Evolutionary conservation across 2,113 vertebrate species (phyloP), one percentile per base, ranked within the genome.

Genomic region (Orycteropus afer): DNA sequence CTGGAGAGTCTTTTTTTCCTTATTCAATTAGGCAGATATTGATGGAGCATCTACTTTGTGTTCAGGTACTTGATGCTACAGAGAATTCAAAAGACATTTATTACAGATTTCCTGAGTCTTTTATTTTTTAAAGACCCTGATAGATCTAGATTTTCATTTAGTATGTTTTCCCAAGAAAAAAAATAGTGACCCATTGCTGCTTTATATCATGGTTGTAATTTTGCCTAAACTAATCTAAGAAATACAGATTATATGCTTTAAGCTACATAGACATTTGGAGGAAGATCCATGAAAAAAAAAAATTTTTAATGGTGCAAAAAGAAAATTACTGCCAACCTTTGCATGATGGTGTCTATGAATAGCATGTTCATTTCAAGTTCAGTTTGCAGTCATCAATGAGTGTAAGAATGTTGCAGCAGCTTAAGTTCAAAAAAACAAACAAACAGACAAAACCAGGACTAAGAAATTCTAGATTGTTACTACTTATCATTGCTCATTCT

Each of bases 81-180:
- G 5, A 27, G 7, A 7, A 40, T 40, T 25, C 59, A 61, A 45
- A 37, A 45, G 8, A 74, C 5, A 42, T 84, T n/a, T 34, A 13
- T 82, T 53, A 34, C 15, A 53, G 55, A 45, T 61, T 63, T 6
- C 55, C 10, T 86, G 40, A 0, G 10, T 65, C 3, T 55, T 53
- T 71, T 49, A 40, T 18, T 78, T 51, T 42, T 37, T 42, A 76
- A 67, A 37, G n/a, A 42, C 27, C 29, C 29, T n/a, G 29, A 0
- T 76, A 5, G 53, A 82, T 34, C 10, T n/a, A 57, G 55, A 57
- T 90, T 92, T 93, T 86, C 51, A 76, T 78, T 90, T 69, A 88
- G 8, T 15, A 37, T 45, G 17, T 90, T 90, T 90, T 74, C n/a
- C 51, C 40, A 25, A 67, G 25, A 63, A 76, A 73, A n/a, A 90